Percentiles rank a stretch among this genome's conserved stretches.
These are phyloP conservation scores for Coreius guichenoti DNA, from an alignment of 2,797 vertebrate species.

Conservation along the genomic window DNA sequence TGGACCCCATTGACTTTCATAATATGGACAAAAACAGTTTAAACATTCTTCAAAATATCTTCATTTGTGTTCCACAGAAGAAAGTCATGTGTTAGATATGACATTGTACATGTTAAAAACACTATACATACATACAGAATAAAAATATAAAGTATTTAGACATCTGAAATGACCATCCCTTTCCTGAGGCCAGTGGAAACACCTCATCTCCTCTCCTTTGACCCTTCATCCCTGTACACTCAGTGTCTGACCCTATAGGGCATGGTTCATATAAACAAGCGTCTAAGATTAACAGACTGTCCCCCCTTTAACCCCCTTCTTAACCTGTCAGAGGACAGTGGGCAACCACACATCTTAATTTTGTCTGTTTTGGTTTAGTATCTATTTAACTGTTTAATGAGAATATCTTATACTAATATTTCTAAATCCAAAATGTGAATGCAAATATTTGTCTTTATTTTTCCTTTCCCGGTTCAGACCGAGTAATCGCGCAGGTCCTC, in stretches of 20 bases:
- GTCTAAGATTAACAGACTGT: neutral
- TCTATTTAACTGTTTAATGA: neutral
- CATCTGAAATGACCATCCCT: neutral
- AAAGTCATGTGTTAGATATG: neutral
- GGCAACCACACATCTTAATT: neutral
- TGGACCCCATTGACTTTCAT: neutral
- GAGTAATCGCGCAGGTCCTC: constrained; percentile 68
- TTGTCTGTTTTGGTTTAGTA: neutral
- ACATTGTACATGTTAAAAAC: neutral
- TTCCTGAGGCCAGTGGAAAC: neutral
- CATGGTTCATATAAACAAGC: constrained; percentile 18
- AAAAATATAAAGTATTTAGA: neutral
- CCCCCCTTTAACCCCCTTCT: neutral
- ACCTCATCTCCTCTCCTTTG: neutral
- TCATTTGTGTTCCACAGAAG: neutral
- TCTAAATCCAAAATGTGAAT: neutral
- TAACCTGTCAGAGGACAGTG: neutral
- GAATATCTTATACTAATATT: neutral
- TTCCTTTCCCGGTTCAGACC: constrained; percentile 35
- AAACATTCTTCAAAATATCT: neutral
- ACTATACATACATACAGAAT: neutral
- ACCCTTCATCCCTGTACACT: neutral
- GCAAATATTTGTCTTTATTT: constrained; percentile 14
- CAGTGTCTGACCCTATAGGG: constrained; percentile 7
- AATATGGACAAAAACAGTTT: neutral